Base-by-base conservation (phyloP, 1,140 invertebrate species). In the Eumaeus atala region DNA sequence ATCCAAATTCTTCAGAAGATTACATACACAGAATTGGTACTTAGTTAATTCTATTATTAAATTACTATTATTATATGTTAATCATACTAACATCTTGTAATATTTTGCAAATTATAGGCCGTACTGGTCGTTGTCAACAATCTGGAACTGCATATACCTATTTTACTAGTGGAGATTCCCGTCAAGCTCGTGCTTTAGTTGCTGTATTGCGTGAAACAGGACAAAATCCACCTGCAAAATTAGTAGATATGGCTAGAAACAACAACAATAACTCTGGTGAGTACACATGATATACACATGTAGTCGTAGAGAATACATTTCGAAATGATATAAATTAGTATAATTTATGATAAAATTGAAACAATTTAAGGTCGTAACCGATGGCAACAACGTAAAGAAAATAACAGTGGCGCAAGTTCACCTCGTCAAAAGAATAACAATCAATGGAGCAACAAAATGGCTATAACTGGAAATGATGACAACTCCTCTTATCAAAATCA, bases 11-110 rank as follows among this genome's bases (percentile, higher is more conserved):
- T 53, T 97, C 96, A 33, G 98, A 99, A 88, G 98, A 99, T 88
- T 99, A 99, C 87, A 96, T 99, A 62, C 98, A 99, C 86, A 91
- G 98, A 71, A 99, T 99, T 89, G 98, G 98, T 69, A 83, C 89
- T 92, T 61, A 14, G 8, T 28, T 56, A 48, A 17, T 51, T 6
- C 37, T 5, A 51, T 21, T 18, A 38, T 48, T 1, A 4, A 16
- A 11, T 21, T 21, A 11, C 3, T 48, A 11, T 9, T 21, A 11
- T 40, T 9, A 51, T 18, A 18, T 36, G 14, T 0, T 21, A 34
- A 28, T 28, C 18, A 28, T 12, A 40, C 18, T 42, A 7, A 28
- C 10, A 28, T 10, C 36, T 44, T 57, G 18, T 52, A 3, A 16
- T 14, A 18, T 42, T n/a, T 8, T 40, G 10, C n/a, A n/a, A n/a